Evolutionary conservation across 2,888 invertebrate genomes (phyloP).

Genomic region (Oligia strigilis): DNA sequence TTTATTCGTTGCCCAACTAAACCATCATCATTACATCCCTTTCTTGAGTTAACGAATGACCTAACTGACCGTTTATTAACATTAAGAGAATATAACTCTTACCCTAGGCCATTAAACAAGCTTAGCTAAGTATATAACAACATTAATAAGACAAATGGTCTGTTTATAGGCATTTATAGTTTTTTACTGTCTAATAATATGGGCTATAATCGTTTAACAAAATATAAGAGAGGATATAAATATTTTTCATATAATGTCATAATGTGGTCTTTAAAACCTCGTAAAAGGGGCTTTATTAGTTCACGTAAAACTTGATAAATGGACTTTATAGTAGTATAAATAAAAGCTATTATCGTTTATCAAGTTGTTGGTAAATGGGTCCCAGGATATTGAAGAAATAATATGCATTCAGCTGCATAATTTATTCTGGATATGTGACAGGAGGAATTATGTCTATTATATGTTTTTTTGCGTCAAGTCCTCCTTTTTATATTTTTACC

Average conservation of each 20-base stretch:
- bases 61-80: not conserved
- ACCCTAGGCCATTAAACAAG: not conserved
- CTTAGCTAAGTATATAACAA: slow-evolving; percentile 17
- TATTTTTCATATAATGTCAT: slow-evolving; percentile 12
- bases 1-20: not conserved
- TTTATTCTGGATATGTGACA: slow-evolving; percentile 22
- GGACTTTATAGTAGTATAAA: not conserved
- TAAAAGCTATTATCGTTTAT: slow-evolving; percentile 33
- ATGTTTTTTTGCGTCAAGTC: too few species aligned
- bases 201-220: slow-evolving; percentile 32
- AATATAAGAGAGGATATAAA: slow-evolving; percentile 10
- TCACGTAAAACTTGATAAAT: slow-evolving; percentile 1
- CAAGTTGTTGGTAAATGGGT: slow-evolving; percentile 23
- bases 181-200: slow-evolving; percentile 20
- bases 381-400: not conserved
- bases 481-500: too few species aligned
- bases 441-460: not conserved
- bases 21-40: not conserved
- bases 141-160: slow-evolving; percentile 32
- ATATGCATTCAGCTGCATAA: slow-evolving; percentile 9
- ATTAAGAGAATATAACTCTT: not conserved
- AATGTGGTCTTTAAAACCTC: slow-evolving; percentile 10
- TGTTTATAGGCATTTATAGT: slow-evolving; percentile 31
- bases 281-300: slow-evolving; percentile 7
- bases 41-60: not conserved